Evolutionary conservation across 35 echinoderm and acorn worm species (phyloP), one percentile per base, ranked within the genome.

Genomic region (Acanthaster planci): DNA sequence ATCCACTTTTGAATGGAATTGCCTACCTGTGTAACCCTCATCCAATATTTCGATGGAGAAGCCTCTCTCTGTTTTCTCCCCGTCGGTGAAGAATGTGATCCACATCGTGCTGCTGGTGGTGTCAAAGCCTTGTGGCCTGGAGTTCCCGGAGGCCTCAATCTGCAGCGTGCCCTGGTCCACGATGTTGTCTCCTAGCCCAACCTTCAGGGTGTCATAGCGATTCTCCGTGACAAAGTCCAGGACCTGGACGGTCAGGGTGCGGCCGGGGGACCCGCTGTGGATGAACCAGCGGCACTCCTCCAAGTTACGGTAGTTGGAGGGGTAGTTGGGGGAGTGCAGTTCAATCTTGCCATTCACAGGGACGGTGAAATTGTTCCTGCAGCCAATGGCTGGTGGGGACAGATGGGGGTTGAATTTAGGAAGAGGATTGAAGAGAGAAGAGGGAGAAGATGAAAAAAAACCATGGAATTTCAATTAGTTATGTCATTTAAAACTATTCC

Each of bases 271-370:
- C 27, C 87, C 88, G 42, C 42, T 47, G n/a, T 54, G 80, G 39
- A 99, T 87, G 42, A 94, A 91, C 96, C 96, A 99, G n/a, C 96
- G 96, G 51, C 96, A 99, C 34, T 93, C 77, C 78, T 94, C 92
- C 37, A 82, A 83, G 77, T 99, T 90, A 8, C 81, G 78, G 86
- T 99, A 99, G 77, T 94, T 89, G 51, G 78, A 88, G 32, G 96
- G 96, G 44, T 99, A 99, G 78, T 92, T 91, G 29, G 92, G 96
- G 5, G 92, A 89, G 57, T 89, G 86, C 2, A 99, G 85, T 19
- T 94, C 89, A 26, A 99, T 17, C 29, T 67, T 78, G 22, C 85
- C 81, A 64, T 87, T 59, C 23, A 38, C 76, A 16, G 96, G 81
- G n/a, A 99, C 37, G 21, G 96, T 93, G 84, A 87, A 91, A 51